Evolutionary conservation across 2,888 invertebrate species (phyloP).

Genomic region (Drosophila sordidula): DNA sequence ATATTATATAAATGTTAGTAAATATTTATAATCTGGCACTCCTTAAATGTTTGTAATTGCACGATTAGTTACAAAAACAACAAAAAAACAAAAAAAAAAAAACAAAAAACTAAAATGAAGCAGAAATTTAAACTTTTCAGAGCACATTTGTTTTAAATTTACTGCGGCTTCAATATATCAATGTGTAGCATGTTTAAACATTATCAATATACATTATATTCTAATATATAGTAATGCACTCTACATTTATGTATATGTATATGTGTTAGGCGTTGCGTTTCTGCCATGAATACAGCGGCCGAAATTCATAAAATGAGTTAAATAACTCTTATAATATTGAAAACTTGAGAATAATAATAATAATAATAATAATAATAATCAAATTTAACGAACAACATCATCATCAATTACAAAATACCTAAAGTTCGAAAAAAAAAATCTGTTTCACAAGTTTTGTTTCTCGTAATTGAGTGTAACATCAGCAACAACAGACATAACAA

Average conservation of each 20-base stretch:
- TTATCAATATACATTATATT: conserved; percentile 44
- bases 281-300: conserved; percentile 75
- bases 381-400: conserved; percentile 51
- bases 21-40: conserved; percentile 53
- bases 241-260: conserved; percentile 79
- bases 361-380: conserved; percentile 26
- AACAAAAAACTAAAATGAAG: conserved; percentile 26
- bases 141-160: conserved; percentile 75
- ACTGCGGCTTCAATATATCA: conserved; percentile 74
- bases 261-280: conserved; percentile 78
- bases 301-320: conserved; percentile 21
- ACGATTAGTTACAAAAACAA: conserved; percentile 44
- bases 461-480: conserved; percentile 38
- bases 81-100: conserved; percentile 22
- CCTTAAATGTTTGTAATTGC: conserved; percentile 63
- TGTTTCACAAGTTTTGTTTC: conserved; percentile 19
- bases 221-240: conserved; percentile 54
- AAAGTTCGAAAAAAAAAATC: conserved; percentile 2
- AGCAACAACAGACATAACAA: conserved; percentile 35
- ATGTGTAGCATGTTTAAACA: conserved; percentile 77
- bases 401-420: conserved; percentile 58
- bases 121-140: conserved; percentile 60
- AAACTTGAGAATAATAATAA: conserved; percentile 9
- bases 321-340: conserved; percentile 20
- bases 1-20: conserved; percentile 44